phyloP scores from a whole-genome alignment of 2,797 vertebrate genomes.

The Dendrocincla tyrannina region DNA sequence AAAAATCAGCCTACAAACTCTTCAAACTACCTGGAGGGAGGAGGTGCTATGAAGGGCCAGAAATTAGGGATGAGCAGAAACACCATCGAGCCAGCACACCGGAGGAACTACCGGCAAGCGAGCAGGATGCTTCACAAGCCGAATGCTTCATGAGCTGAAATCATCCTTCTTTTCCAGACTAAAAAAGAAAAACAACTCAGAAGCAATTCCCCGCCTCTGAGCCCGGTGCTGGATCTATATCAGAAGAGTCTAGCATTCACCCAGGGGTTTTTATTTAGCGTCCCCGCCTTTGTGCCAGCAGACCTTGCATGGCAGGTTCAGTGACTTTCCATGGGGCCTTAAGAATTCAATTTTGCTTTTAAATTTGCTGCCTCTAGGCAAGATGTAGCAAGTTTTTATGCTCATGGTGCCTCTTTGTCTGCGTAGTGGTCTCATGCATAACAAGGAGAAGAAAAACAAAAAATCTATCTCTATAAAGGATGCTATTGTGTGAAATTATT shows the following conservation, averaged over 20 bases:
- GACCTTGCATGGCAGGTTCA: conserved; percentile 45
- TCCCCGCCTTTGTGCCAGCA: conserved; percentile 37
- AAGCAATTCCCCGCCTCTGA: neutral
- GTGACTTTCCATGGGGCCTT: conserved; percentile 52
- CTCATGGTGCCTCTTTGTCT: conserved; percentile 70
- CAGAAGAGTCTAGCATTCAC: conserved; percentile 7
- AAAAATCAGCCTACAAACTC: neutral
- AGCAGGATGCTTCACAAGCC: neutral
- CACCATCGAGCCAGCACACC: rapidly evolving
- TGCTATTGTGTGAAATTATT: conserved; percentile 50
- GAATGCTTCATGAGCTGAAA: rapidly evolving
- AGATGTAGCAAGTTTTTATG: conserved; percentile 63
- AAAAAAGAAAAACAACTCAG: neutral
- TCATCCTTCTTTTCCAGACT: neutral
- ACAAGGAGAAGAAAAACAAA: conserved; percentile 13
- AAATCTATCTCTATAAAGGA: conserved; percentile 12
- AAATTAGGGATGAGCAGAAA: neutral
- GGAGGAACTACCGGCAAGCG: rapidly evolving
- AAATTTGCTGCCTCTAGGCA: conserved; percentile 65
- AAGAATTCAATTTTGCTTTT: conserved; percentile 65
- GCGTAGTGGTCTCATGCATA: conserved; percentile 38
- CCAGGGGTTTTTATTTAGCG: conserved; percentile 14
- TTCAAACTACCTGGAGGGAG: neutral
- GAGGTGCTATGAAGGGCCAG: neutral
- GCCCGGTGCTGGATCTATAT: neutral